Conservation (phyloP, 2,888 invertebrate species). For the Drosophila stalkeri region DNA sequence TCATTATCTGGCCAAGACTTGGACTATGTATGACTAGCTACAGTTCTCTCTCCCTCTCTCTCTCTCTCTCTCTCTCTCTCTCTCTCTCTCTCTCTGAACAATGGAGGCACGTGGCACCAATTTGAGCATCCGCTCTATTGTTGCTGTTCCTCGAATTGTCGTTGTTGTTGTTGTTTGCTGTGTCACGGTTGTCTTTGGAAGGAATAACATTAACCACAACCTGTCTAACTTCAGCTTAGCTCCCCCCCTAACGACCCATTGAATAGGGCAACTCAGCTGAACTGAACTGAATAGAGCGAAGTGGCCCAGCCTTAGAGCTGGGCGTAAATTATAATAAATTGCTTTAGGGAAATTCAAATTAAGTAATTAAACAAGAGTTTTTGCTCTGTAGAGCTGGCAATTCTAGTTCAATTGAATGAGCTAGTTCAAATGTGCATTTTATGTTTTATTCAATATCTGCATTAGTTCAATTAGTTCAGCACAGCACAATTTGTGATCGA, state of each 20-base stretch:
- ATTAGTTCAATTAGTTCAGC: no score
- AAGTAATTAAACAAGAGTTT: conserved; percentile 77
- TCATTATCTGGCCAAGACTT: conserved; percentile 69
- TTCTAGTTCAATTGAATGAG: conserved; percentile 28
- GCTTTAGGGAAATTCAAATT: conserved; percentile 81
- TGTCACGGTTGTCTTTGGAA: conserved; percentile 45
- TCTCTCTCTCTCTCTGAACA: conserved; percentile 59
- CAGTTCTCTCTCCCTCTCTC: conserved; percentile 14
- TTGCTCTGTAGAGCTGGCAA: background rate
- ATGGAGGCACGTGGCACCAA: conserved; percentile 85
- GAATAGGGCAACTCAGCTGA: conserved; percentile 23
- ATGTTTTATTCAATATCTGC: background rate
- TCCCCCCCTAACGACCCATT: conserved; percentile 45
- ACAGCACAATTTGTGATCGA: no score
- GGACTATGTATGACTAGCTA: conserved; percentile 35
- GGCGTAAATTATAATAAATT: conserved; percentile 72
- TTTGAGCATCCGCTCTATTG: conserved; percentile 81
- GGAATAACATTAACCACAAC: conserved; percentile 67
- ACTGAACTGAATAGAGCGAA: background rate
- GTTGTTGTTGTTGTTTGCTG: conserved; percentile 13
- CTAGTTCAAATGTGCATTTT: background rate
- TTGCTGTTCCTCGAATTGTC: conserved; percentile 19
- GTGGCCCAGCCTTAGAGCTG: conserved; percentile 16
- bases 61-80: conserved; percentile 7
- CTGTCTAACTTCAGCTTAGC: conserved; percentile 24